These are phyloP conservation scores for Parambassis ranga DNA, from an alignment of 2,797 vertebrate genomes.

Conservation along the genomic window DNA sequence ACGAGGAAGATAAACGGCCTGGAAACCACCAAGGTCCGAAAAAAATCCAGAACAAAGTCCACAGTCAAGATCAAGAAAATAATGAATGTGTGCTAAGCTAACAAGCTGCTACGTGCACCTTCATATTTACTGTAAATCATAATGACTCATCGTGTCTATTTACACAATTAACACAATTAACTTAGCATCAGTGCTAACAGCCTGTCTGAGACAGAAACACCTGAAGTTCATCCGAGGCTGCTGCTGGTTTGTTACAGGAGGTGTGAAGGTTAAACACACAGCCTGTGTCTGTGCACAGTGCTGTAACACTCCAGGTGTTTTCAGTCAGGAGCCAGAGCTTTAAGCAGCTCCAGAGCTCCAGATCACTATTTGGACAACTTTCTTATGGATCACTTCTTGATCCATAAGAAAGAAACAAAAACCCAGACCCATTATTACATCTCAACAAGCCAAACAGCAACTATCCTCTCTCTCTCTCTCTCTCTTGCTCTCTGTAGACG, in stretches of 20 bases:
- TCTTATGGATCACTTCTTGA: slow-evolving; percentile 34
- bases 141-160: no score
- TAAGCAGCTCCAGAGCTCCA: slow-evolving; percentile 46
- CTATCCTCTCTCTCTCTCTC: slow-evolving; percentile 11
- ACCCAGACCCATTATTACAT: slow-evolving; percentile 18
- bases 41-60: no score
- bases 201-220: neutral
- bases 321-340: slow-evolving; percentile 24
- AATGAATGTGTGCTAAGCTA: no score
- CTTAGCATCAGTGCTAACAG: neutral
- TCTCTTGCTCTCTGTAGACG: slow-evolving; percentile 22
- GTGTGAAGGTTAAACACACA: no score
- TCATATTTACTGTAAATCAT: no score
- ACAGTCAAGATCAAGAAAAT: no score
- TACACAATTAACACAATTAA: no score
- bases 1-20: no score
- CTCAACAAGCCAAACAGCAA: slow-evolving; percentile 25
- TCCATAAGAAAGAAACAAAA: slow-evolving; percentile 30
- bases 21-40: no score
- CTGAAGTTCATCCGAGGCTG: neutral
- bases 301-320: slow-evolving; percentile 24
- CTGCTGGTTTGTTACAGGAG: no score
- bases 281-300: neutral
- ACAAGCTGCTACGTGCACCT: no score
- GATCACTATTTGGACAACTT: slow-evolving; percentile 32